Evolutionary conservation across 2,888 invertebrate species (phyloP).

Genomic region (Hemistola chrysoprasaria): DNA sequence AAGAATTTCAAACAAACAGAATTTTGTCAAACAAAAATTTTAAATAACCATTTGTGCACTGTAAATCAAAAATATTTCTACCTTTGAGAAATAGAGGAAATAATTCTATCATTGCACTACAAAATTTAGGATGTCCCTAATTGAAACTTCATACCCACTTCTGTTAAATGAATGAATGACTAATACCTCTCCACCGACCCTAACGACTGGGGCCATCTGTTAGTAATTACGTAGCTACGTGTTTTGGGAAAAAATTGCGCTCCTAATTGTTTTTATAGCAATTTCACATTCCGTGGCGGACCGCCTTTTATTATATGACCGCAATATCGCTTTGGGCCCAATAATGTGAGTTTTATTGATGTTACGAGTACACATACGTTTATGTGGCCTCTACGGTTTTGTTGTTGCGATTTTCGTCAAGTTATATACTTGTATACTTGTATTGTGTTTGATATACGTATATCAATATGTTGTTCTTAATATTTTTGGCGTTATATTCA

Average conservation of each 20-base stretch:
- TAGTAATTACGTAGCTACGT: conserved; percentile 63
- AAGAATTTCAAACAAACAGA: no score
- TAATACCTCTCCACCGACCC: conserved; percentile 38
- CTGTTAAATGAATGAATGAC: conserved; percentile 39
- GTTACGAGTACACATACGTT: conserved; percentile 2
- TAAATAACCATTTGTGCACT: no score
- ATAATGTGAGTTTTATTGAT: conserved; percentile 17
- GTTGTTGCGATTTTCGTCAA: not conserved
- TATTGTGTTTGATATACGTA: no score
- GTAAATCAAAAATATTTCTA: no score
- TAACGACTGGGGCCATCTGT: conserved; percentile 71
- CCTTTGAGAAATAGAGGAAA: no score
- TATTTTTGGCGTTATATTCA: no score
- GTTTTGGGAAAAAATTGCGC: conserved; percentile 57
- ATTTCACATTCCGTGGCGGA: conserved; percentile 26
- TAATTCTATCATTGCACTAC: not conserved
- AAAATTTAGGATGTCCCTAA: conserved; percentile 2
- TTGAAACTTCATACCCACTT: conserved; percentile 14
- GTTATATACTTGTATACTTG: no score
- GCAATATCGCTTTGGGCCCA: conserved; percentile 13
- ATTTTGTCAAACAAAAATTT: no score
- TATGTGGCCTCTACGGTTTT: conserved; percentile 1
- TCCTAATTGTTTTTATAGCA: conserved; percentile 64
- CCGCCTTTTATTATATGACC: conserved; percentile 28
- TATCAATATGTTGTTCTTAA: no score